phyloP scores from a whole-genome alignment of 2,888 invertebrate genomes.

The Petrophora chlorosata region DNA sequence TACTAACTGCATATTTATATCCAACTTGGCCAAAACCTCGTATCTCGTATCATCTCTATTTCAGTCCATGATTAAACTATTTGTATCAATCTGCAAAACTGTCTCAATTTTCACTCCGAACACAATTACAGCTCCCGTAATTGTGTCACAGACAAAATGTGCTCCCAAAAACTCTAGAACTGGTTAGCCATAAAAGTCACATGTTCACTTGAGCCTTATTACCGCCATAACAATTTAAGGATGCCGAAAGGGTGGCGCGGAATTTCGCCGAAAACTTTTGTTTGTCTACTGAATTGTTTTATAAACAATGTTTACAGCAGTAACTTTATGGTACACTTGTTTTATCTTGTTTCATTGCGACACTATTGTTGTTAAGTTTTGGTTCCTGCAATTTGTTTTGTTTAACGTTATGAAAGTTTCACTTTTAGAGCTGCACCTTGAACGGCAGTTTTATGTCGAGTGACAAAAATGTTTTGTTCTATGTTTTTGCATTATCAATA shows the following conservation, averaged over 20 bases:
- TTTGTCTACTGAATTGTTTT: slow-evolving; percentile 76
- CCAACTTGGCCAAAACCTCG: no score
- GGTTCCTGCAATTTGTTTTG: slow-evolving; percentile 60
- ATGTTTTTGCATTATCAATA: slow-evolving; percentile 50
- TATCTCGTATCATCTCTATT: no score
- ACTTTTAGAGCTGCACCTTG: slow-evolving; percentile 51
- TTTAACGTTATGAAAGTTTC: slow-evolving; percentile 57
- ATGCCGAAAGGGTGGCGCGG: slow-evolving; percentile 78
- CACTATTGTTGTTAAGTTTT: slow-evolving; percentile 66
- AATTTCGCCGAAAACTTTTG: slow-evolving; percentile 78
- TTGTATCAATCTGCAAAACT: slow-evolving; percentile 10
- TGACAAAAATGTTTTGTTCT: slow-evolving; percentile 61
- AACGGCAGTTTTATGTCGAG: slow-evolving; percentile 44
- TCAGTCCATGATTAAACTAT: neutral
- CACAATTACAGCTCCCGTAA: slow-evolving; percentile 56
- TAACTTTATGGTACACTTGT: slow-evolving; percentile 77
- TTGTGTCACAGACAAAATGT: slow-evolving; percentile 72
- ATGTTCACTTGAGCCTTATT: slow-evolving; percentile 76
- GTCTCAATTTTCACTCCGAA: slow-evolving; percentile 10
- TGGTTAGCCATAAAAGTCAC: slow-evolving; percentile 78
- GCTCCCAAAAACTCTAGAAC: slow-evolving; percentile 71
- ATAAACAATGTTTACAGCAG: slow-evolving; percentile 81
- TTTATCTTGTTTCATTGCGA: slow-evolving; percentile 68
- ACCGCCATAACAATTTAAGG: slow-evolving; percentile 81
- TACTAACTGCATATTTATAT: no score